Evolutionary conservation across 2,113 vertebrate species (phyloP), one percentile per base, ranked within the genome.

Genomic region (Limanda limanda): DNA sequence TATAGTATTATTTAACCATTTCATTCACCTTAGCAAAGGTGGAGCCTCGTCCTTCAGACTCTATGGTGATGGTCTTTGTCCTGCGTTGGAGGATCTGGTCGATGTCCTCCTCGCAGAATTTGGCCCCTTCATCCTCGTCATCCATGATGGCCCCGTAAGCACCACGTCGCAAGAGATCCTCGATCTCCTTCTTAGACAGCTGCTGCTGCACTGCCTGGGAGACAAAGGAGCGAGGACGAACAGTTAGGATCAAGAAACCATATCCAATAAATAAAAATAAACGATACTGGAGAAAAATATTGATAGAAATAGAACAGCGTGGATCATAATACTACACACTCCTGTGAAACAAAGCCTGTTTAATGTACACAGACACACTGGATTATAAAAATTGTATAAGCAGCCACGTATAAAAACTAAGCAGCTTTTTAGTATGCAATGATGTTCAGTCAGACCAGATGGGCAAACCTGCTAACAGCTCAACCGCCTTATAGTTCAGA

Each of bases 131-230:
- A 27, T 99, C 98, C 87, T 98, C 97, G 65, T 99, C 98, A 51
- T 99, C 98, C 98, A 99, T 99, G 82, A 99, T 98, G 75, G 98
- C 98, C 25, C 98, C 98, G 55, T 99, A 99, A 0, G 98, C 98
- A 20, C 98, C 98, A 24, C 96, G 96, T 56, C 97, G 92, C 91
- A 99, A 91, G 78, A 99, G 91, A 74, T 99, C 98, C 86, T 99
- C 98, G 57, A 99, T 99, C 92, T 98, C 98, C 84, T 98, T 99
- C 93, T 99, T 99, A 1, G 97, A 99, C 35, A 99, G 95, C 82
- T 99, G 98, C 79, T 99, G 98, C 7, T 97, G 97, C 66, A 95
- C 95, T 91, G 97, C 85, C 93, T 94, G 71, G 20, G 20, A 58
- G 31, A 55, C 4, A 58, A 21, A n/a, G 13, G 17, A 23, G 35